Conservation (phyloP, 2,797 vertebrate species). For the Syndactyla subalaris region DNA sequence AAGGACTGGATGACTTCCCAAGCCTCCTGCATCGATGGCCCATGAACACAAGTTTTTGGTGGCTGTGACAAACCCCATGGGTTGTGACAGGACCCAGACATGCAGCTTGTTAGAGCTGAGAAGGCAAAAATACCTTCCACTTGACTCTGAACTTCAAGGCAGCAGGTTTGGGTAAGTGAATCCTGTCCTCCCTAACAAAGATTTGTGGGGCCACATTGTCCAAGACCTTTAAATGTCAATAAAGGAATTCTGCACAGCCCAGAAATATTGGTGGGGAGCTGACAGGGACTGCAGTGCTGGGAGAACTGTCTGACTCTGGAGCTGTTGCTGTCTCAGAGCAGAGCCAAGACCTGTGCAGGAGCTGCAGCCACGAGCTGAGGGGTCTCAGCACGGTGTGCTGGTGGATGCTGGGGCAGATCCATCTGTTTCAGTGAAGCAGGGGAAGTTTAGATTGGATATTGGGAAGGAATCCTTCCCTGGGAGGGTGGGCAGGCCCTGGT, state of each 20-base stretch:
- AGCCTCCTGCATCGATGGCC: accelerated
- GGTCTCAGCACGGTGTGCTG: neutral
- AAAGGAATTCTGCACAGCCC: constrained; percentile 54
- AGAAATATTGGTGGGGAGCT: constrained; percentile 39
- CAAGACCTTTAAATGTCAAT: constrained; percentile 76
- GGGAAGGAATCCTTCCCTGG: neutral
- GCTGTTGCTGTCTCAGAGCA: neutral
- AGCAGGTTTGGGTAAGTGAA: neutral
- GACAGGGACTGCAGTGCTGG: neutral
- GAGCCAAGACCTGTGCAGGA: neutral
- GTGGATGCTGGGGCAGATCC: neutral
- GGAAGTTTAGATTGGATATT: neutral
- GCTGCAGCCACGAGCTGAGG: neutral
- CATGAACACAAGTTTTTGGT: neutral
- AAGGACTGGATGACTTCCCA: neutral
- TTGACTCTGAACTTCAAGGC: neutral
- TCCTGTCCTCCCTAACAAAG: neutral
- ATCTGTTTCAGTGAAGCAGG: neutral
- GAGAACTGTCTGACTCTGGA: neutral
- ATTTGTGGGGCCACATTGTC: neutral
- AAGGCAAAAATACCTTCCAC: neutral
- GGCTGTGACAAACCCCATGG: accelerated
- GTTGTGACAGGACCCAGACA: neutral
- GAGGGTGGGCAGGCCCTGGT: accelerated
- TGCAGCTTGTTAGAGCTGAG: neutral